Percentiles rank a stretch among this genome's conserved stretches.
Evolutionary conservation across 2,888 invertebrate genomes (phyloP).

Genomic region (Geotrupes spiniger): DNA sequence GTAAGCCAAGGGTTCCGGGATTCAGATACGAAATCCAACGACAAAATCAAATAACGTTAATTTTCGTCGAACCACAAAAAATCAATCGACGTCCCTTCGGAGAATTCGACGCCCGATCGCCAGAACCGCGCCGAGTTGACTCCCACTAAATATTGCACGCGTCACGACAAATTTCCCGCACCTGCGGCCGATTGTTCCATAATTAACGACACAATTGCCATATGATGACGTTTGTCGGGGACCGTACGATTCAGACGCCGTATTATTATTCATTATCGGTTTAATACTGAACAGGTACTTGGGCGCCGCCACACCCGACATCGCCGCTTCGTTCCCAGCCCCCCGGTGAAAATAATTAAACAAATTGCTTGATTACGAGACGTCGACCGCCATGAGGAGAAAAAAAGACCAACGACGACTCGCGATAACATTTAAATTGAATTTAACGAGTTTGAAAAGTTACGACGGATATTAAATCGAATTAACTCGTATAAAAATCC

Average conservation of each 20-base stretch:
- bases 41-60: neutral
- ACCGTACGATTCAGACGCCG: neutral
- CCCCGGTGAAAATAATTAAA: constrained; percentile 3
- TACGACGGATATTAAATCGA: neutral
- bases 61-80: neutral
- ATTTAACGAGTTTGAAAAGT: neutral
- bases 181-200: constrained; percentile 19
- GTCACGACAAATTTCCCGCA: too few relatives aligned
- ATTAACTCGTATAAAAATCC: constrained; percentile 9
- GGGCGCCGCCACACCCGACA: neutral
- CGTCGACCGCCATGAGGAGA: neutral
- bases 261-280: constrained; percentile 8
- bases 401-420: neutral
- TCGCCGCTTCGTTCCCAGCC: neutral
- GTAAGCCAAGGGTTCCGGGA: too few relatives aligned
- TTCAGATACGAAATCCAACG: too few relatives aligned
- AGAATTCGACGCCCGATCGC: constrained; percentile 22
- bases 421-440: constrained; percentile 3
- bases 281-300: constrained; percentile 9
- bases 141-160: too few relatives aligned
- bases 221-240: neutral
- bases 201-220: constrained; percentile 16
- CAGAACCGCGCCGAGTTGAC: constrained; percentile 13
- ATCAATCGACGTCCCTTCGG: too few relatives aligned
- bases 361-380: constrained; percentile 5